Evolutionary conservation across 1,140 invertebrate genomes (phyloP).

Genomic region (Temnothorax nylanderi): DNA sequence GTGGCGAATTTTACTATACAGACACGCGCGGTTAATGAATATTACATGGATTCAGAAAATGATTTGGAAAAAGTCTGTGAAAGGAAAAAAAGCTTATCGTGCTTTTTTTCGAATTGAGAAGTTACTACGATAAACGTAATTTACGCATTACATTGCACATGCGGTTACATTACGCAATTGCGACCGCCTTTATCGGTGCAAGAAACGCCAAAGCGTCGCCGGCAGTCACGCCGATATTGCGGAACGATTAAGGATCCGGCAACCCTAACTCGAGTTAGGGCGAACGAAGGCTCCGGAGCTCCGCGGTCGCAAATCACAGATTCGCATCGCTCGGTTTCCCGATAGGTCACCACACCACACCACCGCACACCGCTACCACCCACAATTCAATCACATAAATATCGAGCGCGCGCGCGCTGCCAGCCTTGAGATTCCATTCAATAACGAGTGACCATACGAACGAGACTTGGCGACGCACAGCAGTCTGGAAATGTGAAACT

Average conservation of each 20-base stretch:
- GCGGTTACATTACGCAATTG: slow-evolving; percentile 5
- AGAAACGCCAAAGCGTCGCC: slow-evolving; percentile 32
- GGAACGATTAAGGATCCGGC: slow-evolving; percentile 41
- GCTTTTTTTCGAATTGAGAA: not conserved
- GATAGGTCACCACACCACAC: slow-evolving; percentile 49
- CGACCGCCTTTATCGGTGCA: not conserved
- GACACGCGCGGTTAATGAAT: slow-evolving; percentile 20
- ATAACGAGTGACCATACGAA: slow-evolving; percentile 71
- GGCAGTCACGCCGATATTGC: not conserved
- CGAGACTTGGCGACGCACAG: slow-evolving; percentile 29
- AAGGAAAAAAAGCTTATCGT: slow-evolving; percentile 10
- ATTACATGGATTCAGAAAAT: slow-evolving; percentile 20
- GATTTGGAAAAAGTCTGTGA: not conserved
- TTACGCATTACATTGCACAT: not conserved
- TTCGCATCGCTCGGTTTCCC: slow-evolving; percentile 55
- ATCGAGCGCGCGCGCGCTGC: slow-evolving; percentile 76
- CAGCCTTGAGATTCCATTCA: slow-evolving; percentile 82
- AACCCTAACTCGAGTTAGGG: slow-evolving; percentile 30
- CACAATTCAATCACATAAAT: slow-evolving; percentile 83
- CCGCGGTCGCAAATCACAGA: slow-evolving; percentile 49
- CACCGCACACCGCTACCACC: slow-evolving; percentile 48
- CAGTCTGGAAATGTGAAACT: slow-evolving; percentile 6
- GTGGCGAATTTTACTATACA: not conserved
- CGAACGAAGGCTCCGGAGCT: not conserved
- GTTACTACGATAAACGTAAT: slow-evolving; percentile 29